Conservation (phyloP, 2,888 invertebrate species). For the Clistopyga incitator region DNA sequence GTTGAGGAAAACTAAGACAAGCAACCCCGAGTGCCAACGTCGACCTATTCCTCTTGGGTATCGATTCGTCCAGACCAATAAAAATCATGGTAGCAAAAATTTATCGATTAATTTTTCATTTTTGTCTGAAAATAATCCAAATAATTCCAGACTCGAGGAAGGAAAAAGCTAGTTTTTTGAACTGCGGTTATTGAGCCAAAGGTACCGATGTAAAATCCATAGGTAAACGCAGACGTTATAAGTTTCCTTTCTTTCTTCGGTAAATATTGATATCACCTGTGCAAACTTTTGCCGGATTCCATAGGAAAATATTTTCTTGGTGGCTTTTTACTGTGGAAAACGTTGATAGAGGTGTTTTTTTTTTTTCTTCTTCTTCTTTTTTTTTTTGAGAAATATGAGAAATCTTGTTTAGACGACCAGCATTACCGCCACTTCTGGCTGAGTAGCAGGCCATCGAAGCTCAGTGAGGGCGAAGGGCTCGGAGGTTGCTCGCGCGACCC, state of each 20-base stretch:
- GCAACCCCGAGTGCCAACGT: constrained; percentile 74
- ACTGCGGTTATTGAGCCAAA: background rate
- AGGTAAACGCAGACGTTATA: background rate
- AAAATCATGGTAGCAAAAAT: too few relatives aligned
- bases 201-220: background rate
- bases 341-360: too few relatives aligned
- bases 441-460: constrained; percentile 31
- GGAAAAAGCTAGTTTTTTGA: background rate
- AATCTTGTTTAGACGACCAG: background rate
- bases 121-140: background rate
- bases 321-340: background rate
- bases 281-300: background rate
- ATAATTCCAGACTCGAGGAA: background rate
- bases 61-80: constrained; percentile 73
- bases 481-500: constrained; percentile 62
- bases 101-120: background rate
- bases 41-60: constrained; percentile 49
- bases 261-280: background rate
- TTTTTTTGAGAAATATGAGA: background rate
- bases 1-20: constrained; percentile 75
- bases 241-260: background rate
- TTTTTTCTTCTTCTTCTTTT: too few relatives aligned
- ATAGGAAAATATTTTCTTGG: background rate
- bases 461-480: constrained; percentile 56
- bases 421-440: background rate